Conservation (phyloP, 2,113 vertebrate genomes). For the Mormyrus lacerda region DNA sequence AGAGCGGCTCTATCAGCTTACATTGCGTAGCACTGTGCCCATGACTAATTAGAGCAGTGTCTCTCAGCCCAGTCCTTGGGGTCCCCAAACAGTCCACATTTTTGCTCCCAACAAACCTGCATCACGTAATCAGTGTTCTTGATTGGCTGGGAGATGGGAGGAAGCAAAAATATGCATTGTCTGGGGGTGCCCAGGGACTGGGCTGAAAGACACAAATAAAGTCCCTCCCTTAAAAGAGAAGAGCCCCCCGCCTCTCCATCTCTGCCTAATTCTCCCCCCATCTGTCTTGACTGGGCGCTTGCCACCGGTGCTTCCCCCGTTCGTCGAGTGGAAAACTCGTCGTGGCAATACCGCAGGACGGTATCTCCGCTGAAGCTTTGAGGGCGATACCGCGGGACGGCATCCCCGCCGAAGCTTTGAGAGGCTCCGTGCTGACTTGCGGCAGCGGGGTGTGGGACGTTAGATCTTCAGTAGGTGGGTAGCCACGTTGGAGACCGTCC, state of each 20-base stretch:
- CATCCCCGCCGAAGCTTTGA: background rate
- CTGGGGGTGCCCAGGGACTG: background rate
- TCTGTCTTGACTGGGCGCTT: background rate
- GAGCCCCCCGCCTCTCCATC: constrained; percentile 18
- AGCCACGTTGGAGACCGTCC: background rate
- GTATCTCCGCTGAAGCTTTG: background rate
- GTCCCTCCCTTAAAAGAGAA: constrained; percentile 32
- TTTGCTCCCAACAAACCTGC: background rate
- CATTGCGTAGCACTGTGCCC: constrained; percentile 4
- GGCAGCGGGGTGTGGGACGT: background rate
- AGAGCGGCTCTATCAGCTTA: background rate
- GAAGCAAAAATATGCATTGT: background rate
- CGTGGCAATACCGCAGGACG: background rate
- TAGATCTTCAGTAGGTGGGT: background rate
- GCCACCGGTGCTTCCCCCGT: background rate
- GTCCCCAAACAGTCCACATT: background rate
- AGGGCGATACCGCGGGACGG: background rate
- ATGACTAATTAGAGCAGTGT: constrained; percentile 33
- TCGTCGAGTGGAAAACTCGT: background rate
- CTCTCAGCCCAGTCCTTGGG: background rate
- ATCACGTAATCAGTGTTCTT: background rate
- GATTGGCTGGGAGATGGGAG: background rate
- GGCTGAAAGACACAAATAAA: background rate
- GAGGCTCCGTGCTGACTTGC: background rate
- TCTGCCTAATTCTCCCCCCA: background rate